Conservation (phyloP, 2,797 vertebrate species). For the Sebastes matsubarae region DNA sequence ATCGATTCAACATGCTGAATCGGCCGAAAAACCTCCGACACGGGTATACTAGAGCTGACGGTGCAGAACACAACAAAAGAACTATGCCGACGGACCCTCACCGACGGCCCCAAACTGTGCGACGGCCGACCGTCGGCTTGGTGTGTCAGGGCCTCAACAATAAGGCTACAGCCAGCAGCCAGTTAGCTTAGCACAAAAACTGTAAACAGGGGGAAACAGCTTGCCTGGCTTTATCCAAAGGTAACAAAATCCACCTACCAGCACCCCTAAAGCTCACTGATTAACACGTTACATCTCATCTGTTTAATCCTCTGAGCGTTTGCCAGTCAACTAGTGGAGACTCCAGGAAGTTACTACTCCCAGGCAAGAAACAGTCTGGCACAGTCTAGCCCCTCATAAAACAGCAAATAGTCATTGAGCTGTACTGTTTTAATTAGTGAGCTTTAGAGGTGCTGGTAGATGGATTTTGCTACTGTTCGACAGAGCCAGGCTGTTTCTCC, state of each 20-base stretch:
- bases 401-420: neutral
- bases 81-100: fast-evolving
- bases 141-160: no score
- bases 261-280: neutral
- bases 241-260: neutral
- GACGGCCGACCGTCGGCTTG: no score
- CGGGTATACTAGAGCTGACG: no score
- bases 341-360: neutral
- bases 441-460: neutral
- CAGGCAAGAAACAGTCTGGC: neutral
- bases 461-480: neutral
- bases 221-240: neutral
- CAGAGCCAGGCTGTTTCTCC: neutral
- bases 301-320: neutral
- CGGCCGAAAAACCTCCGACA: no score
- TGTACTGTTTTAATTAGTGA: neutral
- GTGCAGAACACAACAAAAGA: fast-evolving
- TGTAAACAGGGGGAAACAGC: neutral
- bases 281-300: neutral
- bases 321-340: neutral
- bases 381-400: neutral
- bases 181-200: neutral
- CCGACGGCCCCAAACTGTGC: no score
- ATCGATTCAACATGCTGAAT: no score
- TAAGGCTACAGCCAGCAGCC: neutral